A percentile compares a stretch with the other conserved stretches of the same genome.
phyloP scores from a whole-genome alignment of 2,113 vertebrate genomes.

The Fregetta grallaria region DNA sequence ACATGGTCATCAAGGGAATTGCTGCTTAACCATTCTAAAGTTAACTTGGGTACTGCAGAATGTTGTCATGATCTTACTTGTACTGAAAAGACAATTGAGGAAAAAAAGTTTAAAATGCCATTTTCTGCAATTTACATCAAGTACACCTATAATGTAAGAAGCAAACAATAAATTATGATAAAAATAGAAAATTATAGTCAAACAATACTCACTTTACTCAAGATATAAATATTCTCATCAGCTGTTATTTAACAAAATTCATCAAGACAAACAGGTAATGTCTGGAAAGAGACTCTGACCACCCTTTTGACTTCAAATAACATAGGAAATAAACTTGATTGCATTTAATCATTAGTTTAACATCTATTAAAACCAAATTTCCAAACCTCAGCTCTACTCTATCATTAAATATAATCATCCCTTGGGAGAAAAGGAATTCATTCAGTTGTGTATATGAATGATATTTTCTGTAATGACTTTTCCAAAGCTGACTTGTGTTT shows the following conservation, averaged over 20 bases:
- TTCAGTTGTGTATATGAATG: not conserved
- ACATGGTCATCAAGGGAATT: not conserved
- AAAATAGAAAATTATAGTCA: not conserved
- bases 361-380: slow-evolving; percentile 39
- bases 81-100: slow-evolving; percentile 38
- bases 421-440: slow-evolving; percentile 22
- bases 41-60: not conserved
- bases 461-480: slow-evolving; percentile 11
- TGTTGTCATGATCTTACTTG: not conserved
- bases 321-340: not conserved
- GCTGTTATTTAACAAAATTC: not conserved
- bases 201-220: not conserved
- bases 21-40: not conserved
- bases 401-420: slow-evolving; percentile 13
- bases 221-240: slow-evolving; percentile 12
- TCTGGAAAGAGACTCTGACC: not conserved
- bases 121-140: slow-evolving; percentile 40
- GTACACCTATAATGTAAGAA: not conserved
- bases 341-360: slow-evolving; percentile 23
- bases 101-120: not conserved
- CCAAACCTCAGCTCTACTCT: not conserved
- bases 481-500: not conserved
- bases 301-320: slow-evolving; percentile 6
- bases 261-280: not conserved
- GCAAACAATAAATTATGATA: not conserved